Conservation (phyloP, 2,113 vertebrate species). For the Triplophysa siluroides region DNA sequence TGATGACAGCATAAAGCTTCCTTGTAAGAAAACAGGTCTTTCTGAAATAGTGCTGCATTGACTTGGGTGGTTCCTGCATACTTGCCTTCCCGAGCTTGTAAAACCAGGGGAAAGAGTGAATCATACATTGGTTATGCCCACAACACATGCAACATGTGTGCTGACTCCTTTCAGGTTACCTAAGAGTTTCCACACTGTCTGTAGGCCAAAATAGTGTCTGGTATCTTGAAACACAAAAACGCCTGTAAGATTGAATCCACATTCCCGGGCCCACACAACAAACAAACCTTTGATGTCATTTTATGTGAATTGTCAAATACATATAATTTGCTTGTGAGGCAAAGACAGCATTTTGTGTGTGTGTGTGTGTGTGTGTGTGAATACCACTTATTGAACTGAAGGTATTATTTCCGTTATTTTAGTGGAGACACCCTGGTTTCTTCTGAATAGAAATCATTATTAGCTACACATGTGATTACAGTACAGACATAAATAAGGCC, state of each 20-base stretch:
- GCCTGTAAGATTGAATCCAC: not conserved
- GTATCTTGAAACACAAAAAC: not conserved
- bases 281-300: not conserved
- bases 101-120: constrained; percentile 55
- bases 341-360: not conserved
- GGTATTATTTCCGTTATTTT: no score
- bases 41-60: not conserved
- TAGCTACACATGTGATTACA: not conserved
- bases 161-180: constrained; percentile 23
- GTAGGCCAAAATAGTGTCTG: not conserved
- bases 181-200: constrained; percentile 40
- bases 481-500: not conserved
- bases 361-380: no score
- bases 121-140: constrained; percentile 44
- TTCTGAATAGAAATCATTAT: no score
- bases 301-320: not conserved
- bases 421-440: no score
- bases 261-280: not conserved
- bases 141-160: constrained; percentile 33
- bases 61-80: constrained; percentile 33
- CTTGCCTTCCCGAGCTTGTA: constrained; percentile 46
- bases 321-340: not conserved
- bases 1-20: constrained; percentile 29
- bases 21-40: not conserved
- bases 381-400: no score